Base-by-base conservation (phyloP, 2,888 invertebrate genomes). In the Magallana nippona region DNA sequence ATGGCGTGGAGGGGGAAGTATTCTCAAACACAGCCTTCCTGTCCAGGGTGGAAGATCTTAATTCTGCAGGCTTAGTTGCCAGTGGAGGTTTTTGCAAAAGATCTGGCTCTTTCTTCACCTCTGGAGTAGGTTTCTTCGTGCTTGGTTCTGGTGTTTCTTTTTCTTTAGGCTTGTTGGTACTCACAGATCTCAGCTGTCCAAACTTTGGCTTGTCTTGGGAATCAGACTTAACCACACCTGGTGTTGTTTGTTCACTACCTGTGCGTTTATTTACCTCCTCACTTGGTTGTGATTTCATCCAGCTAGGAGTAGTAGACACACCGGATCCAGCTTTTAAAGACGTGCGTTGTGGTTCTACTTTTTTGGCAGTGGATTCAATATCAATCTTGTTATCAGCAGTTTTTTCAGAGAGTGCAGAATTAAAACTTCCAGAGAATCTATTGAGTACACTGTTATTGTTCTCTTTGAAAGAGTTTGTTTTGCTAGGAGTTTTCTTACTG, bases 81-180 rank as follows among this genome's bases (percentile, higher is more conserved):
- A 57, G 13, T 27, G 77, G 85, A 78, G 55, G 79, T 63, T 83
- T 84, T 60, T 83, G 82, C 55, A 55, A 13, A 15, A 71, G 22
- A 27, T 71, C 79, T 63, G 80, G 78, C 84, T 60, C 80, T 55
- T 19, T 79, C 56, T 86, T 79, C 13, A 81, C 78, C 27, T 83
- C 84, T 80, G 78, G 78, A 15, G 78, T 55, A 15, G 78, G 56
- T 82, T 85, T 79, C 81, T 82, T 44, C 62, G 78, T 56, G n/a
- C 83, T 84, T 57, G 83, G 32, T 10, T 83, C 55, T 13, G 79
- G 17, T 13, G 83, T 15, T 13, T 86, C 84, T 60, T 83, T 86
- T 15, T 82, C 78, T 57, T 85, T 82, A 22, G 82, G 27, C 15
- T 83, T 63, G 19, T 22, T 44, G n/a, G 58, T 19, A 17, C 77